Evolutionary conservation across 2,797 vertebrate species (phyloP), one percentile per base, ranked within the genome.

Genomic region (Brotogeris chrysoptera): DNA sequence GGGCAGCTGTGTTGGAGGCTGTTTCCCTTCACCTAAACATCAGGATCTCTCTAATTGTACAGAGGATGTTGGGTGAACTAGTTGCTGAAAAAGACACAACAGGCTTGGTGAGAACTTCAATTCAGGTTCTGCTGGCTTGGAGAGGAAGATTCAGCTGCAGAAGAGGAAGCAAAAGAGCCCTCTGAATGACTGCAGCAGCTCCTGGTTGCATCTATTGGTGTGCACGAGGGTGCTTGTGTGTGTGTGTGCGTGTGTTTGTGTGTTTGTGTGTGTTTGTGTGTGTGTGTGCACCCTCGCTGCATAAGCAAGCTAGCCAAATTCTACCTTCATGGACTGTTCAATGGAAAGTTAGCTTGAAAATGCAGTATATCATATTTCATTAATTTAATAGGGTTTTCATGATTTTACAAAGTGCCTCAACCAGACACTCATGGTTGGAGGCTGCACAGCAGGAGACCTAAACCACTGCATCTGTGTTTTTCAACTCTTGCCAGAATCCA

Each of bases 401-500:
- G 98, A 98, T 98, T 98, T 98, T 98, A 98, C 98, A 98, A 98
- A 98, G 98, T 98, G 98, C 97, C 97, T 98, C 97, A 96, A 98
- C 98, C 98, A 98, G 98, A 98, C 98, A 97, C 95, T 97, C 98
- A 89, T 98, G 98, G 98, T 98, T 98, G 98, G 98, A 98, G 98
- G 97, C 97, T 93, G 97, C 98, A 96, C 98, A 97, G 98, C 98
- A 74, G 98, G 98, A 98, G 98, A 97, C 97, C 97, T 97, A 97
- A 98, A 98, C 98, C 96, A 95, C 97, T 97, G 98, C 98, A 98
- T 98, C 98, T 98, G 98, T 98, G 98, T 98, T 98, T 98, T 98
- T 98, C 98, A 98, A 98, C 98, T 98, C 98, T 98, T 98, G 98
- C 98, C 98, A 99, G 98, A 98, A 98, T 98, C 98, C 98, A 98